Evolutionary conservation across 2,888 invertebrate species (phyloP).

Genomic region (Drosophila phalerata): DNA sequence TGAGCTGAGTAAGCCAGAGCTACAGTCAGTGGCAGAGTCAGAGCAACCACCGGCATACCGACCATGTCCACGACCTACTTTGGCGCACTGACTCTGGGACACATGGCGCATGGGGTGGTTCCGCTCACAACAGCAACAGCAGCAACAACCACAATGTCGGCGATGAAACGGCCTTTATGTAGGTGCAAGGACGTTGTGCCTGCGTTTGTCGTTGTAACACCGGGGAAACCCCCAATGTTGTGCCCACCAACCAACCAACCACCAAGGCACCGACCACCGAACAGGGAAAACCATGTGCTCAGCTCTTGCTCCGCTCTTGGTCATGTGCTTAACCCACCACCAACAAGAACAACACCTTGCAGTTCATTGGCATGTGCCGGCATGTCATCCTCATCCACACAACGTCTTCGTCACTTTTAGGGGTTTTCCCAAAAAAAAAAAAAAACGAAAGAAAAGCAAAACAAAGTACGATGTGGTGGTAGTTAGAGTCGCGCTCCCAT

Average conservation of each 20-base stretch:
- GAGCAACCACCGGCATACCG: conserved; percentile 59
- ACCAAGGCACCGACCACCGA: conserved; percentile 42
- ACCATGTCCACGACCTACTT: conserved; percentile 76
- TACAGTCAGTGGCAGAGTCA: conserved; percentile 20
- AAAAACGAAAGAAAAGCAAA: conserved; percentile 57
- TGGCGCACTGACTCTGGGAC: conserved; percentile 77
- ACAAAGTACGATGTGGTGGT: conserved; percentile 75
- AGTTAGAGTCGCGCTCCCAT: conserved; percentile 77
- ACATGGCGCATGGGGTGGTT: conserved; percentile 81
- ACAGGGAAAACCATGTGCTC: conserved; percentile 50
- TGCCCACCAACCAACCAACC: conserved; percentile 42
- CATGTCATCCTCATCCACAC: conserved; percentile 78
- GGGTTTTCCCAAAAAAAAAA: conserved; percentile 70
- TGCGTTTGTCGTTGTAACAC: conserved; percentile 22
- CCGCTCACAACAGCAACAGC: conserved; percentile 61
- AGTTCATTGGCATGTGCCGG: conserved; percentile 77
- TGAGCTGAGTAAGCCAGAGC: conserved; percentile 24
- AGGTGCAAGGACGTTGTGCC: conserved; percentile 78
- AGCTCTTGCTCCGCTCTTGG: conserved; percentile 58
- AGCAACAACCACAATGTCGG: conserved; percentile 1
- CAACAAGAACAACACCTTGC: conserved; percentile 44
- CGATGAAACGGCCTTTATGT: conserved; percentile 58
- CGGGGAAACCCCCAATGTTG: conserved; percentile 65
- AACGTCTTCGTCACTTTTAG: conserved; percentile 78
- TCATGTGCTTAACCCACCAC: conserved; percentile 70